Evolutionary conservation across 2,113 vertebrate species (phyloP).

Genomic region (Myrmecophaga tridactyla): DNA sequence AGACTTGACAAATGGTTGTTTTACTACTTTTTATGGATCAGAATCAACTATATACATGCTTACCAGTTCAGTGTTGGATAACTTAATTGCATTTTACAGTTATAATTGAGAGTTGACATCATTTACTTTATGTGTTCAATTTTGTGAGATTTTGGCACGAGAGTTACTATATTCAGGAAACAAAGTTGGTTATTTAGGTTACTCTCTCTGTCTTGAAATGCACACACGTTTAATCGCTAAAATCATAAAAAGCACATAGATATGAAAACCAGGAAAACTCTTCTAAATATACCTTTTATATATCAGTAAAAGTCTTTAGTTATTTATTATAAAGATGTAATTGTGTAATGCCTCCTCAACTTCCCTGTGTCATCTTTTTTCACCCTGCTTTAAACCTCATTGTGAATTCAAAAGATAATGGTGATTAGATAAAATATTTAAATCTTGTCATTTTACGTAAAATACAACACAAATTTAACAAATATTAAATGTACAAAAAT

Average conservation of each 20-base stretch:
- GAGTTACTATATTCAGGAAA: background rate
- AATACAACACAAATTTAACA: background rate
- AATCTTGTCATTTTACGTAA: slow-evolving; percentile 32
- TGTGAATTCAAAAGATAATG: background rate
- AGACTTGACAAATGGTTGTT: background rate
- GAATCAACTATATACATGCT: background rate
- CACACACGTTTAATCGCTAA: background rate
- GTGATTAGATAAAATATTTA: background rate
- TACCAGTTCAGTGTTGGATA: background rate
- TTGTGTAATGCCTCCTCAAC: background rate
- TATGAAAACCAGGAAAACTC: background rate
- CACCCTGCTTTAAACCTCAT: background rate
- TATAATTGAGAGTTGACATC: slow-evolving; percentile 19
- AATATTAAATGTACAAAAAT: background rate
- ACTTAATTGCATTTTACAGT: slow-evolving; percentile 22
- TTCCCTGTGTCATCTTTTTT: background rate
- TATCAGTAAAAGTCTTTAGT: background rate
- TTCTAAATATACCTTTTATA: background rate
- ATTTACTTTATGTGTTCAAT: slow-evolving; percentile 26
- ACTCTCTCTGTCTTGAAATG: slow-evolving; percentile 14
- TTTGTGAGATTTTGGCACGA: slow-evolving; percentile 19
- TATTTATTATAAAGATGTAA: background rate
- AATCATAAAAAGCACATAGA: background rate
- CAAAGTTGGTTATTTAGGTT: slow-evolving; percentile 17
- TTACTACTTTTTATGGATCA: background rate